These are phyloP conservation scores for Toxotes chatareus DNA, from an alignment of 2,113 vertebrate species.

Conservation along the genomic window DNA sequence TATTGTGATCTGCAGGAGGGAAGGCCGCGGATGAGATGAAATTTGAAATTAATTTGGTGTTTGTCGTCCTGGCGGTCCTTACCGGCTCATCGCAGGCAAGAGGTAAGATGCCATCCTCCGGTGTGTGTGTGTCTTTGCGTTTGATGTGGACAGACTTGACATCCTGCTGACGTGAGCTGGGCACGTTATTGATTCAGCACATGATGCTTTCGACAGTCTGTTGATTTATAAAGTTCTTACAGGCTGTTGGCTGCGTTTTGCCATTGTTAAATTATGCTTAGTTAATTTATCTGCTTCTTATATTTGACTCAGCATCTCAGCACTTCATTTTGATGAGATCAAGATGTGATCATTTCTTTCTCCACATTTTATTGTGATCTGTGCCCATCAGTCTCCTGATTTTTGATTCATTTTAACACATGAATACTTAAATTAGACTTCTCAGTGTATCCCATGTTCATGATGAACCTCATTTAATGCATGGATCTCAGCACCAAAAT, in stretches of 20 bases:
- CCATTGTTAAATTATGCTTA: background rate
- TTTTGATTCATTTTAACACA: background rate
- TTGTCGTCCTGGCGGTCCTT: slow-evolving; percentile 64
- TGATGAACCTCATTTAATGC: background rate
- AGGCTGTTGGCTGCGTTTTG: background rate
- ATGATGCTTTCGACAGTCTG: slow-evolving; percentile 28
- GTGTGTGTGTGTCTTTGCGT: background rate
- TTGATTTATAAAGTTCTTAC: background rate
- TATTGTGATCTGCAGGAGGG: slow-evolving; percentile 3
- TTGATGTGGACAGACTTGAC: slow-evolving; percentile 1
- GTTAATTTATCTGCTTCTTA: background rate
- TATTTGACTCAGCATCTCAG: background rate
- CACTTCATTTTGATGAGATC: background rate
- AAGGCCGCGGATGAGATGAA: slow-evolving; percentile 64
- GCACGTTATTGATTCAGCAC: slow-evolving; percentile 28
- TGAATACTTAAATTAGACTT: background rate
- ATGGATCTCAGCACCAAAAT: background rate
- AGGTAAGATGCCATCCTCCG: slow-evolving; percentile 60
- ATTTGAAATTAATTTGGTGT: slow-evolving; percentile 42
- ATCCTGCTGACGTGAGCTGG: slow-evolving; percentile 46
- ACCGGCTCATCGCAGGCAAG: slow-evolving; percentile 59
- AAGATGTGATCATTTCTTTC: background rate
- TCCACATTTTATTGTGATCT: background rate
- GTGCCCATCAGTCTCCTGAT: background rate
- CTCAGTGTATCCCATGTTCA: background rate